Percentiles rank a stretch among this genome's conserved stretches.
Evolutionary conservation across 2,797 vertebrate genomes (phyloP).

Genomic region (Muscicapa striata): DNA sequence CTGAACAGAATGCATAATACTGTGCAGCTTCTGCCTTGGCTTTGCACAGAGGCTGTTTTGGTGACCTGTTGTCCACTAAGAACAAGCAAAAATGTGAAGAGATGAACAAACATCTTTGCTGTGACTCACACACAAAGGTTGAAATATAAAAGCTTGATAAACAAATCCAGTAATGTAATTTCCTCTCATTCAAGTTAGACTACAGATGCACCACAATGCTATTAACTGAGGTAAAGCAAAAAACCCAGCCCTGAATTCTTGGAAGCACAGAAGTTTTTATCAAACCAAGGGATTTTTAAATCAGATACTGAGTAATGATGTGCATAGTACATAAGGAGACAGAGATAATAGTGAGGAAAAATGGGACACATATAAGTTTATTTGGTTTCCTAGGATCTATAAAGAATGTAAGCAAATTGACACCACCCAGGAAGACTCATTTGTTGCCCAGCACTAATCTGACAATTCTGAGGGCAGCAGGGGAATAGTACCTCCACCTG

Average conservation of each 20-base stretch:
- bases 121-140: neutral
- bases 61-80: neutral
- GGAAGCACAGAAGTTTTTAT: neutral
- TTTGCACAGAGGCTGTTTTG: neutral
- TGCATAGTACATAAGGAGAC: neutral
- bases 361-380: rapidly evolving
- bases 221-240: neutral
- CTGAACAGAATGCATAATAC: neutral
- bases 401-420: neutral
- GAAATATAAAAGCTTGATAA: neutral
- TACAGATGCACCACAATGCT: neutral
- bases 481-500: neutral
- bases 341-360: neutral
- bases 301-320: neutral
- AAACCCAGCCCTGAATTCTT: neutral
- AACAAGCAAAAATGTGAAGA: neutral
- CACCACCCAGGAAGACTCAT: neutral
- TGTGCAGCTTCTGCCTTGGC: neutral
- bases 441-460: neutral
- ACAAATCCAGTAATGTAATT: neutral
- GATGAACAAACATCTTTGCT: neutral
- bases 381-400: neutral
- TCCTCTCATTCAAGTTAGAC: neutral
- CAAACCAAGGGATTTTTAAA: neutral
- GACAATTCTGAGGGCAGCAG: neutral